Conservation (phyloP, 1,140 invertebrate genomes). For the Aphis gossypii region DNA sequence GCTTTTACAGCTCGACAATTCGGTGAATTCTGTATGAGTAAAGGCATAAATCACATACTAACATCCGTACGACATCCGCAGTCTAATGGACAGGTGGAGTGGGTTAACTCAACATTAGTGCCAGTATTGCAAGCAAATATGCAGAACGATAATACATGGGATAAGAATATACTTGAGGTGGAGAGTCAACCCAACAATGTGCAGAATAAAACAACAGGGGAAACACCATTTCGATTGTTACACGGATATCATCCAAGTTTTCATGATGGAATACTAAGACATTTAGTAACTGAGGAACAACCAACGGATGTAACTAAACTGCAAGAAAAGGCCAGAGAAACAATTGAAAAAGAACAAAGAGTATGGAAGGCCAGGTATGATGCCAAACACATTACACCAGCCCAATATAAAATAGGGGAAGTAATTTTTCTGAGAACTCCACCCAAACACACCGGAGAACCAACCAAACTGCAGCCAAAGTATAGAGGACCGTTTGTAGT, state of each 20-base stretch:
- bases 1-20: slow-evolving; percentile 20
- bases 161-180: not conserved
- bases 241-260: slow-evolving; percentile 36
- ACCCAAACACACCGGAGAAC: not conserved
- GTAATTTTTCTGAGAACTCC: no score
- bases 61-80: not conserved
- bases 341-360: no score
- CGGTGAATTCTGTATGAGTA: not conserved
- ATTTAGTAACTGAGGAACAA: not conserved
- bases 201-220: slow-evolving; percentile 35
- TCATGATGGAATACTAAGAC: not conserved
- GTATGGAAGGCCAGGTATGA: no score
- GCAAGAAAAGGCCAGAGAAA: no score
- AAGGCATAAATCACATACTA: not conserved
- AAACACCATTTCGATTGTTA: slow-evolving; percentile 35
- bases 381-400: no score
- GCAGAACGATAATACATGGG: no score
- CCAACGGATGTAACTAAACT: no score
- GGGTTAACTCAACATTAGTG: no score
- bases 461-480: slow-evolving; percentile 29
- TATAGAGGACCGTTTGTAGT: slow-evolving; percentile 47
- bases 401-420: no score
- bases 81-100: no score
- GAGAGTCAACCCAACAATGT: slow-evolving; percentile 27
- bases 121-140: no score